A percentile compares a stretch with the other conserved stretches of the same genome.
Conservation (phyloP, 2,888 invertebrate genomes). For the Rhorus exstirpatorius region DNA sequence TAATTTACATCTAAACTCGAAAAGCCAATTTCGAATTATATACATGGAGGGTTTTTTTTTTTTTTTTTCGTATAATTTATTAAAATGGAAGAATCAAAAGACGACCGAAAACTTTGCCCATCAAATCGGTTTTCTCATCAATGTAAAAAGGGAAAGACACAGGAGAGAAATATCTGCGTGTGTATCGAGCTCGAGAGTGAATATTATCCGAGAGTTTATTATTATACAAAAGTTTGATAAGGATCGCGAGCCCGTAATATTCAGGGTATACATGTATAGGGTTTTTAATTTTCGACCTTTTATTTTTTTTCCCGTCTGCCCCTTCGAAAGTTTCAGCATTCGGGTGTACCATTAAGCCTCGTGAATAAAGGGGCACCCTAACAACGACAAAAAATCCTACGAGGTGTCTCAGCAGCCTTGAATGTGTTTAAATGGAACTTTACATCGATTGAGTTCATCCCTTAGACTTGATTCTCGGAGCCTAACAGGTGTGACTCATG, state of each 20-base stretch:
- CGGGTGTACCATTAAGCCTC: no score
- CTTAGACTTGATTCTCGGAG: no score
- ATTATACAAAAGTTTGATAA: slow-evolving; percentile 54
- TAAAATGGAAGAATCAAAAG: neutral
- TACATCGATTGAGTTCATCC: no score
- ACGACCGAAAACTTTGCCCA: slow-evolving; percentile 33
- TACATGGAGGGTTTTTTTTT: no score
- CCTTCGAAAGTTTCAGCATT: no score
- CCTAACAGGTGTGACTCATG: no score
- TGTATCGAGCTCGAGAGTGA: slow-evolving; percentile 15
- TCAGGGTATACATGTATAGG: slow-evolving; percentile 15
- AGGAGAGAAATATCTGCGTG: neutral
- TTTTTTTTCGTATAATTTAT: slow-evolving; percentile 4
- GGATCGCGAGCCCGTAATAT: slow-evolving; percentile 37
- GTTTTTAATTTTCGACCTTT: no score
- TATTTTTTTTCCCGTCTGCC: no score
- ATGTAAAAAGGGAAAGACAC: slow-evolving; percentile 6
- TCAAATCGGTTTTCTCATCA: slow-evolving; percentile 54
- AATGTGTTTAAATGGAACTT: no score
- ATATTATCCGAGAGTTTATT: slow-evolving; percentile 40
- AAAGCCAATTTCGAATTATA: slow-evolving; percentile 22
- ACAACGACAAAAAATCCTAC: no score
- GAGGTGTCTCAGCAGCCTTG: no score
- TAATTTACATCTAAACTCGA: slow-evolving; percentile 20
- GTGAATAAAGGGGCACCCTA: no score